Evolutionary conservation across 2,113 vertebrate species (phyloP), one percentile per base, ranked within the genome.

Genomic region (Percina caprodes): DNA sequence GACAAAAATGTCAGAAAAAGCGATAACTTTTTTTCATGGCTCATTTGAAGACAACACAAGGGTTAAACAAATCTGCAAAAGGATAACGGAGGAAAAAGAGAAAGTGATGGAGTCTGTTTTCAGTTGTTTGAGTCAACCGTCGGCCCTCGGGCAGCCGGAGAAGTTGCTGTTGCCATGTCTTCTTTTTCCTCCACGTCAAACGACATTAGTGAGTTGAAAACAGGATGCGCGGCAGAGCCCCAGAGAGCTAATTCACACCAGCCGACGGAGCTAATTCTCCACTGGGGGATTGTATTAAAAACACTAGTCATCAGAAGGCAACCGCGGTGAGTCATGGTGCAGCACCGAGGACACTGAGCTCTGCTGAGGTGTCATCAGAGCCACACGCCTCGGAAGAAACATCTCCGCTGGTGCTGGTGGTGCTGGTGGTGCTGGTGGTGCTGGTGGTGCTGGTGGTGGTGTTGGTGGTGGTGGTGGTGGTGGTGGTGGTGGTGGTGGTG

Each of bases 281-380:
- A 54, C 18, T 0, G 3, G 49, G 70, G 59, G 51, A 11, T 48
- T 54, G 74, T 45, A 26, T 66, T 42, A 18, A 69, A 74, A 62
- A 9, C 68, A 70, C 76, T 73, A 86, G 84, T 89, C 84, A 86
- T 19, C 24, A 67, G 8, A 4, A 62, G 42, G 23, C 16, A 39
- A 2, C 42, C 3, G 46, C 6, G 69, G 11, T 58, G 65, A 85
- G 60, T 69, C 81, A 69, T 21, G 52, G 83, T 46, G 62, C 55
- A 52, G 58, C 55, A 13, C 45, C 46, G 74, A 69, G 69, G 77
- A 71, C 76, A 11, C 33, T 0, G 74, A 82, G 74, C 33, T 51
- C 33, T 26, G 62, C 72, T 19, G 72, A 65, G 71, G 23, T 62
- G 48, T 71, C 81, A 79, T 69, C n/a, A 66, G 35, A 86, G 23